Evolutionary conservation across 1,140 invertebrate genomes (phyloP), one percentile per base, ranked within the genome.

Genomic region (Scaptomyza graminum): DNA sequence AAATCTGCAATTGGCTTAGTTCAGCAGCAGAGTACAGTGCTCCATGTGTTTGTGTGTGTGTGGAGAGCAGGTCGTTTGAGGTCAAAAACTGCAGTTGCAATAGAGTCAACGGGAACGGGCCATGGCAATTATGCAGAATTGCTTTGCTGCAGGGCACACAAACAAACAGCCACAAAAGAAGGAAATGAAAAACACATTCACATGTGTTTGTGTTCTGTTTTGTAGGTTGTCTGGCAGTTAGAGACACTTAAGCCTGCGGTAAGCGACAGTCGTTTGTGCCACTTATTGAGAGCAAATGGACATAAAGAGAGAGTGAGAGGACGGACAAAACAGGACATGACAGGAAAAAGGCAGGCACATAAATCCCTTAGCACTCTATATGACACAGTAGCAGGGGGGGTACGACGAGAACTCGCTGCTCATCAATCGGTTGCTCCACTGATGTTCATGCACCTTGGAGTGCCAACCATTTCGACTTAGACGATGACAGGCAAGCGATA

Each of bases 321-420:
- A 63, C 43, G 64, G 62, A 15, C 50, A 65, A 59, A 46, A 31
- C 34, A n/a, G 37, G 16, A 46, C 41, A 39, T 37, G 39, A 43
- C 15, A 18, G 13, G 34, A 13, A 34, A 34, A 12, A 41, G 59
- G 31, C 49, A 54, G 52, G 37, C 62, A 67, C 80, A 90, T 90
- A 90, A 90, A 90, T 90, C 85, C 85, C 85, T 82, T 85, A 90
- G 73, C 78, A 90, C 87, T 90, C 79, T 79, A 90, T 90, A 79
- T 90, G 85, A 90, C 85, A 90, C 67, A 90, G 66, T 90, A 90
- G 73, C 60, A 41, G 12, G n/a, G 37, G 4, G n/a, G 12, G 18
- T n/a, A 22, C 28, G 55, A 44, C 44, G 22, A 11, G 43, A 62
- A 46, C 43, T n/a, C 54, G 60, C 13, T 49, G 60, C 78, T 75